Base-by-base conservation (phyloP, 2,797 vertebrate species). In the Pangasius macronema region DNA sequence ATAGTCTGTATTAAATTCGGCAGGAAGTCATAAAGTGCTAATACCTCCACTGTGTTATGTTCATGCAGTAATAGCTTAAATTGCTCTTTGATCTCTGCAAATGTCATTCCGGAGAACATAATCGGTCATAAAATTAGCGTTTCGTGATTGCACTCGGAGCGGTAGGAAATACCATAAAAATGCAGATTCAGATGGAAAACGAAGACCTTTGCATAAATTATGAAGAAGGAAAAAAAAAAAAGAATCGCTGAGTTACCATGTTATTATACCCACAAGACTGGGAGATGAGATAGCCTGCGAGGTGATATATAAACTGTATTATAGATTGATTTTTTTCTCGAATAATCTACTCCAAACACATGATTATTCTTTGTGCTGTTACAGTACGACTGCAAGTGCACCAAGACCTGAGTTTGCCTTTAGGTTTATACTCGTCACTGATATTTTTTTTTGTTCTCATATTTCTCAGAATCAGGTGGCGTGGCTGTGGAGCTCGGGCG, bases 131-230 rank as follows among this genome's bases (percentile, higher is more conserved):
- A 91, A 91, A 90, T 91, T 90, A 83, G 89, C 87, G 86, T 84
- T 87, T 91, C 84, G 70, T 91, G 91, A 91, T 91, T 91, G 91
- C 90, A 73, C 59, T 84, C 73, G 75, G 83, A 91, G 87, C 89
- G 86, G 89, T 87, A 82, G 91, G 90, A 91, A 89, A 90, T 88
- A 86, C 88, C 89, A 90, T 91, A 91, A 91, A 91, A 91, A 91
- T 90, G 85, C 89, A 91, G 90, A 91, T 89, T 87, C 75, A 55
- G 85, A 89, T 85, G 84, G 80, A 86, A 90, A 86, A 89, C 86
- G 59, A 82, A 82, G 70, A 81, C 84, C 59, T 81, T 84, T 85
- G 72, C 82, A 90, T 90, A 84, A 86, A 89, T 90, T 85, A 86
- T 61, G 76, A 90, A 59, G 86, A 70, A 57, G 55, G 33, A 20